A percentile compares a stretch with the other conserved stretches of the same genome.
phyloP scores from a whole-genome alignment of 2,113 vertebrate genomes.

The Oncorhynchus masou region DNA sequence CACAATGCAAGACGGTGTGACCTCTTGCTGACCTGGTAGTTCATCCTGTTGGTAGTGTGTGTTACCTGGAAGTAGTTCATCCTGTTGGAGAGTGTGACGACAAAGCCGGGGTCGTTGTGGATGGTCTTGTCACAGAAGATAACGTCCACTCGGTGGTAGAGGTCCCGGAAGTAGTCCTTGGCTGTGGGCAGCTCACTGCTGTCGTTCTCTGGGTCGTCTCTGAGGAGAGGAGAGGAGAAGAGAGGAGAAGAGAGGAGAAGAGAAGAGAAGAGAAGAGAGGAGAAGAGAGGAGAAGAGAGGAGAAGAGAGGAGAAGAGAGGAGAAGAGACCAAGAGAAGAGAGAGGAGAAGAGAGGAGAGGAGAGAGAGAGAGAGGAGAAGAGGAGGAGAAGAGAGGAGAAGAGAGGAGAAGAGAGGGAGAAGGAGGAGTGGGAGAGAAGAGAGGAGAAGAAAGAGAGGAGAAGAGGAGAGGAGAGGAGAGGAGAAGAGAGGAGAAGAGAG shows the following conservation, averaged over 20 bases:
- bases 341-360: neutral
- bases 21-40: constrained; percentile 85
- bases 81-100: constrained; percentile 97
- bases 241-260: too few relatives aligned
- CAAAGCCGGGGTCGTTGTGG: constrained; percentile 96
- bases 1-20: neutral
- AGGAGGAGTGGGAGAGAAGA: too few relatives aligned
- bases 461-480: too few relatives aligned
- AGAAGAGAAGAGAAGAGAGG: too few relatives aligned
- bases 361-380: neutral
- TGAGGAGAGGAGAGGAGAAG: constrained; percentile 39
- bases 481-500: too few relatives aligned
- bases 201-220: constrained; percentile 97
- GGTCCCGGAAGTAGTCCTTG: constrained; percentile 97
- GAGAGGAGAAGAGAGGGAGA: too few relatives aligned
- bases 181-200: constrained; percentile 95
- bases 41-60: constrained; percentile 97
- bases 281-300: too few relatives aligned
- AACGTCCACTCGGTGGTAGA: constrained; percentile 97
- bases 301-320: too few relatives aligned
- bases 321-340: too few relatives aligned
- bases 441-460: too few relatives aligned
- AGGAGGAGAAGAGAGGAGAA: too few relatives aligned
- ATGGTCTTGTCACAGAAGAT: constrained; percentile 99
- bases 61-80: constrained; percentile 99